Percentiles rank a stretch among this genome's conserved stretches.
Evolutionary conservation across 2,888 invertebrate genomes (phyloP).

Genomic region (Pogonocherus hispidulus): DNA sequence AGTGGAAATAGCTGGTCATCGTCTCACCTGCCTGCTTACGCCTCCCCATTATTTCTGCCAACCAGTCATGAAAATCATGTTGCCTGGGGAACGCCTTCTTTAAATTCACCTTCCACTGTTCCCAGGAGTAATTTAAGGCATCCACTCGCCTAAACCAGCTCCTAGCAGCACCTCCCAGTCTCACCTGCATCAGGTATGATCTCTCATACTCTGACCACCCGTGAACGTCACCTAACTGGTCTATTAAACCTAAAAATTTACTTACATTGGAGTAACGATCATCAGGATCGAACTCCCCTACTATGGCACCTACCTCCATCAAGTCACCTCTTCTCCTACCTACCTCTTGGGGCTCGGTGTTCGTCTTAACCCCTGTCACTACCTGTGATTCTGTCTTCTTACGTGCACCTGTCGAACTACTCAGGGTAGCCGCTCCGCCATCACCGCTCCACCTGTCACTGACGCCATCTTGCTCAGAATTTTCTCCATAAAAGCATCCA

Average conservation of each 20-base stretch:
- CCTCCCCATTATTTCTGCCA: neutral
- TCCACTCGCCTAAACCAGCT: neutral
- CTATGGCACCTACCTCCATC: too few species aligned
- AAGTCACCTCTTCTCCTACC: too few species aligned
- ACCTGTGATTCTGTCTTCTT: too few species aligned
- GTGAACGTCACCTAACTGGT: neutral
- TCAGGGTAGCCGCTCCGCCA: too few species aligned
- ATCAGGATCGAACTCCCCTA: neutral
- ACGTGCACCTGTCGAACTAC: too few species aligned
- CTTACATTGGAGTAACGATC: neutral
- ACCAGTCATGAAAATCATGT: neutral
- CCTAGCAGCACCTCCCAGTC: neutral
- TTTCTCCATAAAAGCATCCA: too few species aligned
- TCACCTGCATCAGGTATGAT: neutral
- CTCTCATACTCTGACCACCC: neutral
- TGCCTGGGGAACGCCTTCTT: neutral
- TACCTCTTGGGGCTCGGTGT: too few species aligned
- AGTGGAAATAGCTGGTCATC: slow-evolving; percentile 29
- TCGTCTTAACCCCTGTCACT: too few species aligned
- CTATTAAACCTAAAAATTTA: neutral
- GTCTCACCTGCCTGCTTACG: slow-evolving; percentile 22
- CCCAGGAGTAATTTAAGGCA: neutral
- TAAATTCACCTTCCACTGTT: neutral
- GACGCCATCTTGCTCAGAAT: too few species aligned
- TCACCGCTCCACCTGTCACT: too few species aligned